Percentiles rank a stretch among this genome's conserved stretches.
Conservation (phyloP, 64 coral and sea anemone species). For the Catalaphyllia jardinei region DNA sequence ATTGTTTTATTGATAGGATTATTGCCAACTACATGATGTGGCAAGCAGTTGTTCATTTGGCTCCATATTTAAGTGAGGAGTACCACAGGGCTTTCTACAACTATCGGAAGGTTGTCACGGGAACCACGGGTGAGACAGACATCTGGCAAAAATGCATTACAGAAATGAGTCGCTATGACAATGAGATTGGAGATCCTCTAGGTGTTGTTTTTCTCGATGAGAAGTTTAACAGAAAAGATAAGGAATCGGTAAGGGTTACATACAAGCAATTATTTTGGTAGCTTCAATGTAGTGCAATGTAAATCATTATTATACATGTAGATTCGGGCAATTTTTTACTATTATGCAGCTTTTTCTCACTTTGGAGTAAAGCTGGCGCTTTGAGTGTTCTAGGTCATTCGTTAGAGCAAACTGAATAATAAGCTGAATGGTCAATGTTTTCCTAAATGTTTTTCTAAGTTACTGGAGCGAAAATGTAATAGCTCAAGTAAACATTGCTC, state of each 20-base stretch:
- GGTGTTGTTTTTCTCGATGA: conserved; percentile 50
- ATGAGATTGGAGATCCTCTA: conserved; percentile 50
- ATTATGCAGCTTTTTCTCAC: no score
- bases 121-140: conserved; percentile 20
- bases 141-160: conserved; percentile 44
- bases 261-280: no score
- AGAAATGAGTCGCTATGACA: conserved; percentile 28
- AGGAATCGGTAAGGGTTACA: conserved; percentile 17
- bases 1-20: conserved; percentile 1
- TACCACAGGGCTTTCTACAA: conserved; percentile 2
- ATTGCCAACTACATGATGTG: conserved; percentile 71
- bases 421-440: no score
- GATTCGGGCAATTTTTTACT: no score
- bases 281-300: no score
- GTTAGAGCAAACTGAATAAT: no score
- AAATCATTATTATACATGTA: no score
- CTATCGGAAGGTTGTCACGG: conserved; percentile 16
- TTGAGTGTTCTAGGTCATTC: no score
- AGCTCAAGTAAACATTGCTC: no score
- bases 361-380: no score
- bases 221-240: conserved; percentile 57
- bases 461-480: no score
- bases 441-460: no score
- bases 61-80: conserved; percentile 35
- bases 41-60: conserved; percentile 32